Evolutionary conservation across 2,888 invertebrate species (phyloP), one percentile per base, ranked within the genome.

Genomic region (Meteorus cinctellus): DNA sequence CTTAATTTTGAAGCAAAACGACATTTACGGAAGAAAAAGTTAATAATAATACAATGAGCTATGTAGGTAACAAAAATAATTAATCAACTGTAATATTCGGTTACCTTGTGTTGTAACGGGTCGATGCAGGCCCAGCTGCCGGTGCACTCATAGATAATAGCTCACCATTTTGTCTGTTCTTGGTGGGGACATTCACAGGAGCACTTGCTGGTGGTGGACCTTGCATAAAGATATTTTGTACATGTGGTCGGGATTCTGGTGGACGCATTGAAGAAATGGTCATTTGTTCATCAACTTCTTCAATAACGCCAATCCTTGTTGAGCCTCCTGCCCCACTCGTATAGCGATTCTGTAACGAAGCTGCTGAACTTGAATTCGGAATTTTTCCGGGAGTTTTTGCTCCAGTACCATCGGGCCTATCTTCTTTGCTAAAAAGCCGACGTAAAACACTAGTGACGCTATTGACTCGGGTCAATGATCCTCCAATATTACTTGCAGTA

Each of bases 391-490:
- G 92, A 0, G 91, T 91, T 83, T 91, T 92, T 27, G 89, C 86
- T 8, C 84, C 85, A 8, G 90, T 88, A 36, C 91, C 91, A 24
- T 90, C 90, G 0, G 91, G 89, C 45, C 91, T 90, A 63, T 95
- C 95, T 79, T 96, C 96, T 78, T 94, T 93, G 67, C 94, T 95
- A 84, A 96, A 94, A 72, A 96, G 90, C 79, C 95, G 91, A 86
- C 95, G 95, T 8, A 96, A 89, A 84, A 95, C 94, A 14, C 94
- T 95, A 0, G 96, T 94, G 48, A 96, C 95, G 0, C 96, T 96
- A 83, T 93, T 94, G 0, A 94, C 94, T 68, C 96, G 91, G 0
- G 94, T 92, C 83, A 96, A 89, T 0, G 94, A 92, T 16, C 92
- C 92, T 74, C 91, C 87, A 31, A 90, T 81, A 72, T 87, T 89